Evolutionary conservation across 1,140 invertebrate genomes (phyloP).

Genomic region (Belonocnema kinseyi): DNA sequence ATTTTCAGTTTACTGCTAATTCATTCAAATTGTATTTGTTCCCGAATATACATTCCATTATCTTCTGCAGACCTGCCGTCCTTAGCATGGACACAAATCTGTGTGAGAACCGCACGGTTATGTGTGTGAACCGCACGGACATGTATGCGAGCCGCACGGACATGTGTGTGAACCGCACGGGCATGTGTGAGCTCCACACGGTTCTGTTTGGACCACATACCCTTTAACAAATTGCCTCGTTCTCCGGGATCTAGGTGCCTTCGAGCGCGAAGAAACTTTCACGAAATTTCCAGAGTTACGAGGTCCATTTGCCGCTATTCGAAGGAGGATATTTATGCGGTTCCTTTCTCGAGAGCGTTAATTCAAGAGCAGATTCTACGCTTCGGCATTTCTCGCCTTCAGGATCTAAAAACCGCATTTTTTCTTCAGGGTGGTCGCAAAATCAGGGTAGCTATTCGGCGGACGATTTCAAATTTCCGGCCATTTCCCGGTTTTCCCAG

Average conservation of each 20-base stretch:
- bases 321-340: slow-evolving; percentile 49
- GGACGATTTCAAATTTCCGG: no score
- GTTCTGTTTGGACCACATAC: slow-evolving; percentile 34
- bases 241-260: slow-evolving; percentile 31
- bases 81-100: slow-evolving; percentile 27
- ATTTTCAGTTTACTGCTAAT: slow-evolving; percentile 72
- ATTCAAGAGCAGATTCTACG: slow-evolving; percentile 14
- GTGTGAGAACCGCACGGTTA: slow-evolving; percentile 25
- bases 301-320: slow-evolving; percentile 49
- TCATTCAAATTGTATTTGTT: slow-evolving; percentile 74
- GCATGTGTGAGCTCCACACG: neutral
- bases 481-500: no score
- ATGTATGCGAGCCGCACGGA: neutral
- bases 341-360: slow-evolving; percentile 36
- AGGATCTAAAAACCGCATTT: no score
- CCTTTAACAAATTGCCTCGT: slow-evolving; percentile 52
- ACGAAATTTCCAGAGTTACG: slow-evolving; percentile 61
- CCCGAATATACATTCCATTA: slow-evolving; percentile 62
- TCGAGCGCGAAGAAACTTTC: slow-evolving; percentile 47
- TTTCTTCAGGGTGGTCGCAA: no score
- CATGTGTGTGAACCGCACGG: slow-evolving; percentile 27
- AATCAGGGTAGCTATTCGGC: no score
- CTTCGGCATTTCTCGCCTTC: neutral
- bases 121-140: slow-evolving; percentile 29
- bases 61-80: slow-evolving; percentile 18